Base-by-base conservation (phyloP, 2,888 invertebrate genomes). In the Hydropsyche betteni region DNA sequence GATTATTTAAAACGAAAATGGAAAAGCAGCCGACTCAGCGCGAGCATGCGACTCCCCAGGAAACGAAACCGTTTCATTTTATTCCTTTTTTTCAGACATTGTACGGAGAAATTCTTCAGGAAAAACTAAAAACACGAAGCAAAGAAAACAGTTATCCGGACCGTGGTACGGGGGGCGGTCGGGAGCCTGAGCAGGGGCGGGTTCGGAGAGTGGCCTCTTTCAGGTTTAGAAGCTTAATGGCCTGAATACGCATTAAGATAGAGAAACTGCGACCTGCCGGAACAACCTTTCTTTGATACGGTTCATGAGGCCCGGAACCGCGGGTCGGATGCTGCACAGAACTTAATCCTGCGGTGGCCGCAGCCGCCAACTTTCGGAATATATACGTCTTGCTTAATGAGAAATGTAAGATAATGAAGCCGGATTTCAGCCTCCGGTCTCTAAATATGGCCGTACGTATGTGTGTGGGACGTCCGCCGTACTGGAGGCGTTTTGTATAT, bases 171-270 rank as follows among this genome's bases (percentile, higher is more conserved):
- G 75, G 69, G 44, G 6, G 44, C 44, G 36, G 64, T 34, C 8
- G 64, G 64, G 12, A 33, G 61, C 24, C 24, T 24, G 61, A 33
- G 10, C 16, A 24, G 61, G 61, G 61, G 61, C 12, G 53, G 24
- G 16, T 61, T 61, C 64, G 36, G 68, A 72, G 74, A 75, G 74
- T 73, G 52, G 69, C 69, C 58, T 71, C 76, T 74, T 74, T 71
- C 77, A 75, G 75, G 70, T 77, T 74, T 51, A 64, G 74, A 74
- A 70, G 77, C 75, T 75, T 77, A 77, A 77, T 77, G 77, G 77
- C 72, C 77, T 74, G 76, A 74, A 72, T 53, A 72, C 64, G 71
- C 75, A 77, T 77, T 77, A 75, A 77, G 77, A 77, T 75, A 75
- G 75, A 76, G 74, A 74, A 74, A 76, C 69, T 72, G 76, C 74